These are phyloP conservation scores for Zaprionus bogoriensis DNA, from an alignment of 2,888 invertebrate genomes.

Conservation along the genomic window DNA sequence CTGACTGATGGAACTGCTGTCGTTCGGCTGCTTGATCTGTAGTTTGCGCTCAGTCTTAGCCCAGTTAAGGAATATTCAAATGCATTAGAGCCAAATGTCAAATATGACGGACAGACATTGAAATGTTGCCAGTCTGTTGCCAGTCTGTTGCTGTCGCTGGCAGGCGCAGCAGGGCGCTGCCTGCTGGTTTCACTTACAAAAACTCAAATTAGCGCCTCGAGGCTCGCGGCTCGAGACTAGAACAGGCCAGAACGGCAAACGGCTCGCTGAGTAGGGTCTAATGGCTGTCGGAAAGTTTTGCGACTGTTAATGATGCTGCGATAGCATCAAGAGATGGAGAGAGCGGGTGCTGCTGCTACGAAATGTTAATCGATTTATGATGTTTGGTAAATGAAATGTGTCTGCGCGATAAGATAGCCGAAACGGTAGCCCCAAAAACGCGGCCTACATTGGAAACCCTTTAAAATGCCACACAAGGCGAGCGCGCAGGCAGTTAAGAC, in stretches of 20 bases:
- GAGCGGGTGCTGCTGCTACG: conserved; percentile 38
- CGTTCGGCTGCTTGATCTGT: neutral
- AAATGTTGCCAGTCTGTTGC: conserved; percentile 30
- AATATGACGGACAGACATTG: conserved; percentile 67
- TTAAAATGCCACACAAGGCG: conserved; percentile 67
- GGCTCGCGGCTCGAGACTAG: conserved; percentile 33
- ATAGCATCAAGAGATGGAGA: too few species aligned
- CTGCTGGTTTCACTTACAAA: conserved; percentile 26
- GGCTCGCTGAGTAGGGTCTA: conserved; percentile 64
- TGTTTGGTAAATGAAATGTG: conserved; percentile 64
- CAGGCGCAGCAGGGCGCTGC: conserved; percentile 25
- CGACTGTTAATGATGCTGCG: conserved; percentile 67
- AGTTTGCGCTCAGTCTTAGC: conserved; percentile 29
- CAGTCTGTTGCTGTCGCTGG: conserved; percentile 47
- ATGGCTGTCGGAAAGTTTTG: conserved; percentile 72
- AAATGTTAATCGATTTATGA: conserved; percentile 74
- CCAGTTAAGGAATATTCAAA: conserved; percentile 66
- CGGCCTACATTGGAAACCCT: conserved; percentile 46
- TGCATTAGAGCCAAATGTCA: conserved; percentile 73
- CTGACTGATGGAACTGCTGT: neutral
- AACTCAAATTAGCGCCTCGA: conserved; percentile 72
- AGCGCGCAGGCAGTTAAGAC: conserved; percentile 34
- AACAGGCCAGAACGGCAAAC: neutral
- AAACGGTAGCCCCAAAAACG: conserved; percentile 56
- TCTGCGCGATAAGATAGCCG: conserved; percentile 61